A percentile compares a stretch with the other conserved stretches of the same genome.
These are phyloP conservation scores for Charanyca ferruginea DNA, from an alignment of 2,888 invertebrate species.

Conservation along the genomic window DNA sequence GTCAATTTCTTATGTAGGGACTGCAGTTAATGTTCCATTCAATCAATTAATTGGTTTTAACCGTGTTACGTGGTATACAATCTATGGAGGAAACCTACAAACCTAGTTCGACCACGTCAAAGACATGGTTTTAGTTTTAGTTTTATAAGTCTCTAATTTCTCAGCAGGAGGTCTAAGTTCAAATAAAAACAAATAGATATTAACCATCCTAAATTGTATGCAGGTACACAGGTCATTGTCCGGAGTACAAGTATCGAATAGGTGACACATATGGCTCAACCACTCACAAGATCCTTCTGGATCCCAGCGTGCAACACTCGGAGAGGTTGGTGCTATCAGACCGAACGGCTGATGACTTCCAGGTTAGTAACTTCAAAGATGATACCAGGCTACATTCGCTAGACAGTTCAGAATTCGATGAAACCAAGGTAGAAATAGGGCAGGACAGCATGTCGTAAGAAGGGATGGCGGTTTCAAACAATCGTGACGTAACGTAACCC, in stretches of 20 bases:
- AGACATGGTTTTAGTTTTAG: too few species aligned
- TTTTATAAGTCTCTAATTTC: not conserved
- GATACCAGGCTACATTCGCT: not conserved
- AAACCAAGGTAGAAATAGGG: too few species aligned
- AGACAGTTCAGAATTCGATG: not conserved
- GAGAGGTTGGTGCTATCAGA: conserved; percentile 93
- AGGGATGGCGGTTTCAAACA: not conserved
- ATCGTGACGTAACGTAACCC: too few species aligned
- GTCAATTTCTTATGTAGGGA: conserved; percentile 22
- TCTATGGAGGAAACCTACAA: conserved; percentile 21
- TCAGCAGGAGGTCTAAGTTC: not conserved
- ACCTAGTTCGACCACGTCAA: conserved; percentile 25
- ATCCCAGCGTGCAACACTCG: conserved; percentile 94
- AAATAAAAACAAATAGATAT: not conserved
- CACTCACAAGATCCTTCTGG: conserved; percentile 94
- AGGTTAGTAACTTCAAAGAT: conserved; percentile 81
- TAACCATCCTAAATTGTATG: not conserved
- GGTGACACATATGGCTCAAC: conserved; percentile 95
- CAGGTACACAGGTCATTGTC: conserved; percentile 95
- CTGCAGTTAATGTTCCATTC: conserved; percentile 24
- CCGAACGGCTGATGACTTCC: conserved; percentile 92
- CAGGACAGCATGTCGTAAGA: not conserved
- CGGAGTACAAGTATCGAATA: conserved; percentile 93
- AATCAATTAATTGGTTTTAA: conserved; percentile 24
- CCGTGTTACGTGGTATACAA: conserved; percentile 28